A percentile compares a stretch with the other conserved stretches of the same genome.
Evolutionary conservation across 2,888 invertebrate genomes (phyloP).

Genomic region (Anthrax anthrax): DNA sequence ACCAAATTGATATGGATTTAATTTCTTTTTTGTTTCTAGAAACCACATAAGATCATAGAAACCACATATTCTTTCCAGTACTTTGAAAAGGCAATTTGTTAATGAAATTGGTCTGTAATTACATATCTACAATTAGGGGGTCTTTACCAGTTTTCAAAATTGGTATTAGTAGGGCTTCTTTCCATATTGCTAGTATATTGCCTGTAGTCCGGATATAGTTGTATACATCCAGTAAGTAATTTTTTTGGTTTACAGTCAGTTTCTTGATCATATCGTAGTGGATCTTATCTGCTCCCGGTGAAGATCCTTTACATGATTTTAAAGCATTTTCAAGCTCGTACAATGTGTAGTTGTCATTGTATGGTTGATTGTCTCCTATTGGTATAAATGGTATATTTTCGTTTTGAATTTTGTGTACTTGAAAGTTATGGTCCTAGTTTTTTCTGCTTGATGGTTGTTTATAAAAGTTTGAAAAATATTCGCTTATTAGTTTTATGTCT

Average conservation of each 20-base stretch:
- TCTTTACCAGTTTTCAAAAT: background rate
- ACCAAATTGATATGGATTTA: background rate
- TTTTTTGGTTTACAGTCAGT: background rate
- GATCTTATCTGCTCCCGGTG: background rate
- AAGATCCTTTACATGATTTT: background rate
- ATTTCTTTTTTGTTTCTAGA: background rate
- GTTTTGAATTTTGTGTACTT: background rate
- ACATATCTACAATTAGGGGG: background rate
- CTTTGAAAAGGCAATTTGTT: conserved; percentile 1
- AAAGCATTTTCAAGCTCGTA: background rate
- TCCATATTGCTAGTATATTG: background rate
- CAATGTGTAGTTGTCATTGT: background rate
- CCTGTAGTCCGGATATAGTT: background rate
- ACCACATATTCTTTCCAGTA: conserved; percentile 1
- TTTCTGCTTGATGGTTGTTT: background rate
- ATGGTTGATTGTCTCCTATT: background rate
- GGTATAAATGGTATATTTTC: background rate
- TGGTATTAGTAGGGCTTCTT: background rate
- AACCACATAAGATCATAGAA: conserved; percentile 1
- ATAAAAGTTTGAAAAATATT: background rate
- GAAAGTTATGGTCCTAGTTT: background rate
- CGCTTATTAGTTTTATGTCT: background rate
- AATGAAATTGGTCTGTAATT: conserved; percentile 2
- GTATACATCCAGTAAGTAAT: background rate
- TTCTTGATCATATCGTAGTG: conserved; percentile 1